Percentiles rank a stretch among this genome's conserved stretches.
phyloP scores from a whole-genome alignment of 2,888 invertebrate genomes.

The Heterodera filipjevi region DNA sequence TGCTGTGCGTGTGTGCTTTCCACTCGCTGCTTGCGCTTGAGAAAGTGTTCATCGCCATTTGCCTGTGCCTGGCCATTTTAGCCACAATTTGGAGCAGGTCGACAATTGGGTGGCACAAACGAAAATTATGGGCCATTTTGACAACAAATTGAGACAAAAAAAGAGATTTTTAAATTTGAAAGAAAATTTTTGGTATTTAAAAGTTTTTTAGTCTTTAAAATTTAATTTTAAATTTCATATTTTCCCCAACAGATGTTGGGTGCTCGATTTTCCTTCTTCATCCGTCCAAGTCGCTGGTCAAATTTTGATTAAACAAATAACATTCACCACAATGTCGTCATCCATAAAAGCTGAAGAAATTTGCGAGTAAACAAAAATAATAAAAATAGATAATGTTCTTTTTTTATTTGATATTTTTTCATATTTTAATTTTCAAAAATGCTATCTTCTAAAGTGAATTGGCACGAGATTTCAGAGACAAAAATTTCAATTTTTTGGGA shows the following conservation, averaged over 20 bases:
- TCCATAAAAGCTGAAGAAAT: slow-evolving; percentile 5
- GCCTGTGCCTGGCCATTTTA: slow-evolving; percentile 47
- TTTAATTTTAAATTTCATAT: too few relatives aligned
- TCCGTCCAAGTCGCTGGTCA: neutral
- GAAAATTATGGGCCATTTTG: slow-evolving; percentile 22
- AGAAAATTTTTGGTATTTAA: slow-evolving; percentile 3
- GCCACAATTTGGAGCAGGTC: slow-evolving; percentile 27
- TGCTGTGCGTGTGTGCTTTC: slow-evolving; percentile 87
- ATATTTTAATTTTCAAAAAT: too few relatives aligned
- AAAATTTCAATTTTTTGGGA: too few relatives aligned
- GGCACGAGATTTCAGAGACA: too few relatives aligned
- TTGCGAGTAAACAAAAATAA: neutral
- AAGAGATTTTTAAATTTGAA: neutral
- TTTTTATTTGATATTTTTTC: too few relatives aligned
- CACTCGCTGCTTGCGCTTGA: slow-evolving; percentile 76
- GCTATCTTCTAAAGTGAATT: too few relatives aligned
- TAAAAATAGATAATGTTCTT: too few relatives aligned
- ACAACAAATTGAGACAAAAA: neutral
- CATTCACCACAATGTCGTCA: neutral
- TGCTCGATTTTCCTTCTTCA: slow-evolving; percentile 37
- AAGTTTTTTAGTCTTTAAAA: too few relatives aligned
- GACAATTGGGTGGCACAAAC: neutral
- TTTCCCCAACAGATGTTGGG: neutral
- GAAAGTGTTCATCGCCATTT: slow-evolving; percentile 50
- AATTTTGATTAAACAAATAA: neutral